Percentiles rank a stretch among this genome's conserved stretches.
Evolutionary conservation across 2,113 vertebrate species (phyloP).

Genomic region (Melanerpes formicivorus): DNA sequence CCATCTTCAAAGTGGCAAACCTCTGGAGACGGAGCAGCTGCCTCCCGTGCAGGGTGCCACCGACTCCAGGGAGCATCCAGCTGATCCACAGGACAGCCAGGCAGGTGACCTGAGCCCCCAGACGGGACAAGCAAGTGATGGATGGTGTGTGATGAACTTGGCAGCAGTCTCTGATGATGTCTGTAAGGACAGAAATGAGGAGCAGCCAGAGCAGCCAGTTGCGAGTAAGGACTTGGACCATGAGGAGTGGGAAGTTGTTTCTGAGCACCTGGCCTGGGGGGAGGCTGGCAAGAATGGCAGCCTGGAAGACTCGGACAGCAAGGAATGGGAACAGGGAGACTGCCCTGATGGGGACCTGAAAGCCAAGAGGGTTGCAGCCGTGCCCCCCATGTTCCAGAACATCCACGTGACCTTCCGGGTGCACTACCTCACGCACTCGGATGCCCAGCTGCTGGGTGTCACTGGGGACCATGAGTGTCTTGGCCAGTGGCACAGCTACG

Average conservation of each 20-base stretch:
- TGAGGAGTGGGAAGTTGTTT: slow-evolving; percentile 71
- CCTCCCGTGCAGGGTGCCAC: not conserved
- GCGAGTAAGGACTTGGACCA: slow-evolving; percentile 28
- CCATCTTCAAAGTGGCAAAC: not conserved
- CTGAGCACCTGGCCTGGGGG: slow-evolving; percentile 51
- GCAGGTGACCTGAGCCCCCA: not conserved
- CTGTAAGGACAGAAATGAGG: not conserved
- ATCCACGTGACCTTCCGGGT: slow-evolving; percentile 84
- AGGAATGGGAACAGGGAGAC: slow-evolving; percentile 47
- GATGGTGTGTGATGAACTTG: not conserved
- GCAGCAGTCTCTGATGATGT: not conserved
- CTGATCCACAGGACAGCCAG: rapidly evolving
- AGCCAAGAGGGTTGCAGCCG: slow-evolving; percentile 62
- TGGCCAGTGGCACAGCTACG: slow-evolving; percentile 84
- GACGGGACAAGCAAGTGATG: not conserved
- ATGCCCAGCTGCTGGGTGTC: slow-evolving; percentile 80
- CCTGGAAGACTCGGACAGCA: not conserved
- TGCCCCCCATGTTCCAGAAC: slow-evolving; percentile 80
- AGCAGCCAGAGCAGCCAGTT: not conserved
- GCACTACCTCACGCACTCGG: slow-evolving; percentile 84
- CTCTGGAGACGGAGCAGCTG: not conserved
- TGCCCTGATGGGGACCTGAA: slow-evolving; percentile 43
- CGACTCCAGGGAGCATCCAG: not conserved
- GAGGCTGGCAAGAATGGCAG: not conserved
- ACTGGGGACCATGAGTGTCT: slow-evolving; percentile 86